phyloP scores from a whole-genome alignment of 1,140 invertebrate species.

The Saccostrea echinata region DNA sequence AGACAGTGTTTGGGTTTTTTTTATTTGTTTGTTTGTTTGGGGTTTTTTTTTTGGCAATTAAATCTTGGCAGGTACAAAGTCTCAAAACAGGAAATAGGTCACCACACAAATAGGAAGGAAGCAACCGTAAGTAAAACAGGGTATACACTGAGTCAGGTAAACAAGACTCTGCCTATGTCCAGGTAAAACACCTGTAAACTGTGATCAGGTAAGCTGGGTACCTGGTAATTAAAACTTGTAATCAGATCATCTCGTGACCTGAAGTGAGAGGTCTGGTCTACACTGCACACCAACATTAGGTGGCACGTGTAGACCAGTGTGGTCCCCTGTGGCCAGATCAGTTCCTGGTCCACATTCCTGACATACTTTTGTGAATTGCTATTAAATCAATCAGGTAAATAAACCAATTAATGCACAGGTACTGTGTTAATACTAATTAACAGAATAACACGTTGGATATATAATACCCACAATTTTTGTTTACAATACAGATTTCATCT shows the following conservation, averaged over 20 bases:
- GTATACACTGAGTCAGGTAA: not conserved
- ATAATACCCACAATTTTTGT: no score
- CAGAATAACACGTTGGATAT: not conserved
- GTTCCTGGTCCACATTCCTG: slow-evolving; percentile 19
- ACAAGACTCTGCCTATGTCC: not conserved
- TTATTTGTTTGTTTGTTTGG: no score
- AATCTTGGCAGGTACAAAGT: no score
- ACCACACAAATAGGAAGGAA: not conserved
- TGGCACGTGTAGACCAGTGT: not conserved
- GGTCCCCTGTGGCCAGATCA: not conserved
- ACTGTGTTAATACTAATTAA: no score
- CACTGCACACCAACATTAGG: not conserved
- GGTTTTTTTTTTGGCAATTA: no score
- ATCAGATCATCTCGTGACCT: not conserved
- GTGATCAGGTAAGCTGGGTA: not conserved
- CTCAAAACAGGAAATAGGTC: not conserved
- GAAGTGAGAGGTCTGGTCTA: not conserved
- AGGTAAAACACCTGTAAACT: slow-evolving; percentile 4
- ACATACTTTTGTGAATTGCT: slow-evolving; percentile 4
- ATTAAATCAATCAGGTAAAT: not conserved
- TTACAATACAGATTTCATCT: not conserved
- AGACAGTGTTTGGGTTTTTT: no score
- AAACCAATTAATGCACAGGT: no score
- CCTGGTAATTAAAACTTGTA: not conserved
- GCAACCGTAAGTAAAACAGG: not conserved